phyloP scores from a whole-genome alignment of 2,113 vertebrate genomes.

The Cololabis saira region DNA sequence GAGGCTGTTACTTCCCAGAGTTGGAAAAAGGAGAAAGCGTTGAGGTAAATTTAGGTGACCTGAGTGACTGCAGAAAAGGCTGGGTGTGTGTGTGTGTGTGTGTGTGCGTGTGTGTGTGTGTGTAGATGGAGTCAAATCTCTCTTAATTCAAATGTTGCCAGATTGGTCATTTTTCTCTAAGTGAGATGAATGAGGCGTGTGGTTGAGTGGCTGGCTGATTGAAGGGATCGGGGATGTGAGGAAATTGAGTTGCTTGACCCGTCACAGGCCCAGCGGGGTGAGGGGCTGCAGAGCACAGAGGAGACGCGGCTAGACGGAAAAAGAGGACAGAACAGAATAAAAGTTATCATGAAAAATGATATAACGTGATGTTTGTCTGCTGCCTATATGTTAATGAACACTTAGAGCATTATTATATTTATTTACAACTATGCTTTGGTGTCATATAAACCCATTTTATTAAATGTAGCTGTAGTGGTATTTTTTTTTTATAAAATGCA shows the following conservation, averaged over 20 bases:
- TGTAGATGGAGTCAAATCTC: conserved; percentile 47
- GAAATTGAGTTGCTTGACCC: conserved; percentile 78
- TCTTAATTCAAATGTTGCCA: conserved; percentile 76
- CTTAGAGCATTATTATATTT: too few species aligned
- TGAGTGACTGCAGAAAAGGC: conserved; percentile 18
- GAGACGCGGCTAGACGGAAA: conserved; percentile 10
- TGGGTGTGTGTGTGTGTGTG: not conserved
- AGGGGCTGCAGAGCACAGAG: conserved; percentile 25
- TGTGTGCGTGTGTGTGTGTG: not conserved
- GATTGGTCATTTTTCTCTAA: conserved; percentile 75
- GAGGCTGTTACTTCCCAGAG: conserved; percentile 25
- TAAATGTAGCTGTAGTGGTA: too few species aligned
- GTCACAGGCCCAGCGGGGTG: conserved; percentile 35
- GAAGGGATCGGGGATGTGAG: conserved; percentile 61
- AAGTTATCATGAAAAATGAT: conserved; percentile 51
- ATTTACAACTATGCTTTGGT: too few species aligned
- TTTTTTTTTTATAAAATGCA: too few species aligned
- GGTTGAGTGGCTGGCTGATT: conserved; percentile 76
- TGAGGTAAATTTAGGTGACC: conserved; percentile 50
- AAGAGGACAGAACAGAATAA: not conserved
- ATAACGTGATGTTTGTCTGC: not conserved
- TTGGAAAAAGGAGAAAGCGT: conserved; percentile 27
- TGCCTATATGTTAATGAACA: too few species aligned
- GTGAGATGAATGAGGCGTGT: conserved; percentile 76
- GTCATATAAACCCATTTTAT: too few species aligned